phyloP scores from a whole-genome alignment of 2,113 vertebrate species.

The Tupaia tana region DNA sequence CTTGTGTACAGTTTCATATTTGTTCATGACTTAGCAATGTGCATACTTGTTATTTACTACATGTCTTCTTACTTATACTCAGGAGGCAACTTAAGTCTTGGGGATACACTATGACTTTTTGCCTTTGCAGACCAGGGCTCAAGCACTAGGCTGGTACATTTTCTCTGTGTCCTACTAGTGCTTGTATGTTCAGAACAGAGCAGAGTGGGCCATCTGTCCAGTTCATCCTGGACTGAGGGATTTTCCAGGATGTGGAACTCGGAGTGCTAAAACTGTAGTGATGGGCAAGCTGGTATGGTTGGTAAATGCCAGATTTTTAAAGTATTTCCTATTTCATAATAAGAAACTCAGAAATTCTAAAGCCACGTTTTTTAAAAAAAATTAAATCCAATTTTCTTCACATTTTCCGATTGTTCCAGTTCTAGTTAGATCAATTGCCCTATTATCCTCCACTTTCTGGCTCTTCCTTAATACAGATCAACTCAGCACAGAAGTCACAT shows the following conservation, averaged over 20 bases:
- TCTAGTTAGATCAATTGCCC: background rate
- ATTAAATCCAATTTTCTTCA: background rate
- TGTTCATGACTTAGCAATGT: background rate
- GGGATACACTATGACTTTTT: background rate
- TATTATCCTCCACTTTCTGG: background rate
- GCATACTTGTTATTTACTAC: background rate
- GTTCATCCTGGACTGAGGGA: background rate
- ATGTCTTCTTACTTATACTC: background rate
- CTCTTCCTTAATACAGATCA: background rate
- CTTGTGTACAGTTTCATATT: background rate
- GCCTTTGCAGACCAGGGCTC: background rate
- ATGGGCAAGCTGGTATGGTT: background rate
- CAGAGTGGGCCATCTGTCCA: background rate
- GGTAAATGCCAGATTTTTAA: background rate
- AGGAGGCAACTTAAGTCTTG: background rate
- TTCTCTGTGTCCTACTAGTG: background rate
- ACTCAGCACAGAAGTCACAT: background rate
- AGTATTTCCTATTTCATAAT: slow-evolving; percentile 7
- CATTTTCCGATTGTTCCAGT: background rate
- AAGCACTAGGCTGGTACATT: background rate
- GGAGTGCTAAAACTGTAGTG: background rate
- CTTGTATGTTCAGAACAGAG: background rate
- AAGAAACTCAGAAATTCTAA: background rate
- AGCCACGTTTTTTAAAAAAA: background rate
- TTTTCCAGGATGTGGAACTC: background rate